A percentile compares a stretch with the other conserved stretches of the same genome.
These are phyloP conservation scores for Eptesicus fuscus DNA, from an alignment of 2,113 vertebrate genomes.

Conservation along the genomic window DNA sequence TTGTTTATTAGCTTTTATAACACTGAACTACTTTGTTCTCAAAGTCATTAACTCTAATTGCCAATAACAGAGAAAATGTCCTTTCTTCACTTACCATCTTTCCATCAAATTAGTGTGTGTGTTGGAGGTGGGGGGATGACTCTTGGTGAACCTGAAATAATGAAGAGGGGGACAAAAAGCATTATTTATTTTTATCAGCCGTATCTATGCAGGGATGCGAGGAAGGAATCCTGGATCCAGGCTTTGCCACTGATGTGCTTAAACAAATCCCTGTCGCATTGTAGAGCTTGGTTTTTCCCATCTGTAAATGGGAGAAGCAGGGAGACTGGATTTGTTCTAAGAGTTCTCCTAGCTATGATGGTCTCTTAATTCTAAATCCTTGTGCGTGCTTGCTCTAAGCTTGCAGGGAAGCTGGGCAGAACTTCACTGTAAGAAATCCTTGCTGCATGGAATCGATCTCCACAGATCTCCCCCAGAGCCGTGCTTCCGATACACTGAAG, in stretches of 20 bases:
- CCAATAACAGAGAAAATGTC: constrained; percentile 55
- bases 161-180: neutral
- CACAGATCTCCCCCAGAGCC: neutral
- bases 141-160: constrained; percentile 17
- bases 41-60: constrained; percentile 61
- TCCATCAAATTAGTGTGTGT: constrained; percentile 12
- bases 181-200: neutral
- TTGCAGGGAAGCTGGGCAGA: neutral
- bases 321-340: neutral
- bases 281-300: neutral
- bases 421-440: neutral
- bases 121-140: neutral
- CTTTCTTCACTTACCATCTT: constrained; percentile 30
- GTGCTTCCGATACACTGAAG: neutral
- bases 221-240: neutral
- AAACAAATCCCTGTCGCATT: neutral
- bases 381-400: neutral
- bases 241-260: neutral
- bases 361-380: neutral
- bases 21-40: constrained; percentile 26
- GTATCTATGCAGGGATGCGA: neutral
- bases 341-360: neutral
- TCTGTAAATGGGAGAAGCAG: neutral
- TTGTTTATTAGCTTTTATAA: constrained; percentile 30
- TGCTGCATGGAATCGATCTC: neutral